Evolutionary conservation across 2,113 vertebrate genomes (phyloP).

Genomic region (Charadrius vociferus): DNA sequence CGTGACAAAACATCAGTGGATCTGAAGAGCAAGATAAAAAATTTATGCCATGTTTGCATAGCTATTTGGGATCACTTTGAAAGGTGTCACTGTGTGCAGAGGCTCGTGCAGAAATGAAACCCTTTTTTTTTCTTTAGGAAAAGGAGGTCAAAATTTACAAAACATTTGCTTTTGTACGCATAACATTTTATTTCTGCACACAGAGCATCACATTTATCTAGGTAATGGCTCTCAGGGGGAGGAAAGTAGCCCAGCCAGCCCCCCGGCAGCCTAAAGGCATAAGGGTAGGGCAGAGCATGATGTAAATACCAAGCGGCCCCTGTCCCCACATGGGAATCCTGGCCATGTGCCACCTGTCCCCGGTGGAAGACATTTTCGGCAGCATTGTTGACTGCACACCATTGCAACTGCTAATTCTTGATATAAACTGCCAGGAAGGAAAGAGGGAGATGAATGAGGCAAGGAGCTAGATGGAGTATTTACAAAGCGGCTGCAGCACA

Average conservation of each 20-base stretch:
- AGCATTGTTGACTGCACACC: not conserved
- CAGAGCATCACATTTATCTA: not conserved
- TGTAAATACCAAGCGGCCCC: slow-evolving; percentile 6
- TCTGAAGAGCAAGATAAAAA: slow-evolving; percentile 32
- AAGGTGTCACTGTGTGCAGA: not conserved
- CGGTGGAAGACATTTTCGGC: not conserved
- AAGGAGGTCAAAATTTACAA: slow-evolving; percentile 52
- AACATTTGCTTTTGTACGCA: not conserved
- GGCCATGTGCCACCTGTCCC: not conserved
- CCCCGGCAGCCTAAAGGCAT: not conserved
- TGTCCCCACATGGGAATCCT: not conserved
- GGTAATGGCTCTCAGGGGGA: slow-evolving; percentile 5
- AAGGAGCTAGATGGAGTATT: not conserved
- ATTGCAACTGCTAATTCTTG: not conserved
- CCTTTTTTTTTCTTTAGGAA: not conserved
- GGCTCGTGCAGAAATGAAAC: not conserved
- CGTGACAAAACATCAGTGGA: not conserved
- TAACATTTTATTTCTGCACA: not conserved
- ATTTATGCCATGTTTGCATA: not conserved
- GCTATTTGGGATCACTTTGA: not conserved
- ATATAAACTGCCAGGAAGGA: not conserved
- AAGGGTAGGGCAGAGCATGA: not conserved
- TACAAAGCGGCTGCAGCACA: not conserved
- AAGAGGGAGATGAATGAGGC: not conserved
- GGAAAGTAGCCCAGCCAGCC: not conserved